Conservation (phyloP, 2,888 invertebrate genomes). For the Cantharis nigra region DNA sequence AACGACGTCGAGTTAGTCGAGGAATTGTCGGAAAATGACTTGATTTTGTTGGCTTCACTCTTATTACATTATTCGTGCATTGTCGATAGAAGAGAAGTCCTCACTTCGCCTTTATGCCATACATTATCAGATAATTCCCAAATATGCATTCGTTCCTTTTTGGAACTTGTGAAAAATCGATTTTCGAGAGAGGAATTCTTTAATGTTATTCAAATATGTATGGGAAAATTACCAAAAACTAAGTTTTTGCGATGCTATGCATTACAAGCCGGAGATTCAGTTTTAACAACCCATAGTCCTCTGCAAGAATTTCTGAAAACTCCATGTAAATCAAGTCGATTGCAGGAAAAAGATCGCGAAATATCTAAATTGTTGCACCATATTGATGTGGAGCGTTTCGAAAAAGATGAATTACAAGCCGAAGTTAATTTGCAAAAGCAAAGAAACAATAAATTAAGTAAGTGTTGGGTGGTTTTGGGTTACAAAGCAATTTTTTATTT, state of each 20-base stretch:
- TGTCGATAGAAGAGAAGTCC: slow-evolving; percentile 46
- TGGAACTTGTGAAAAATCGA: slow-evolving; percentile 43
- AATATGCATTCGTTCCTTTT: slow-evolving; percentile 45
- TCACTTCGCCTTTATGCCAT: slow-evolving; percentile 50
- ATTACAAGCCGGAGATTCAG: slow-evolving; percentile 34
- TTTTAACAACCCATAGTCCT: slow-evolving; percentile 36
- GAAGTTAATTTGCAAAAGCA: slow-evolving; percentile 61
- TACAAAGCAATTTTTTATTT: not conserved
- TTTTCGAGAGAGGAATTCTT: slow-evolving; percentile 41
- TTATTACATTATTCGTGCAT: slow-evolving; percentile 52
- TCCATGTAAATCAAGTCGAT: slow-evolving; percentile 39
- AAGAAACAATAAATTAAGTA: slow-evolving; percentile 61
- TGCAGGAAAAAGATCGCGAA: slow-evolving; percentile 51
- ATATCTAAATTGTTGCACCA: slow-evolving; percentile 62
- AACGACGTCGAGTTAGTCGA: slow-evolving; percentile 28
- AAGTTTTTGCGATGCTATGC: slow-evolving; percentile 19
- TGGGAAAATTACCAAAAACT: slow-evolving; percentile 17
- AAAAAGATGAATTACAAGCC: slow-evolving; percentile 65
- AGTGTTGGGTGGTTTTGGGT: slow-evolving; percentile 27
- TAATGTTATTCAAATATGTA: slow-evolving; percentile 38
- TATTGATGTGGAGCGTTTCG: slow-evolving; percentile 66
- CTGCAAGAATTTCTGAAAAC: slow-evolving; percentile 48
- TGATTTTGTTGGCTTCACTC: slow-evolving; percentile 45
- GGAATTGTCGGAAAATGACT: slow-evolving; percentile 38
- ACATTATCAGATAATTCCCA: slow-evolving; percentile 44